These are phyloP conservation scores for Odiellus spinosus DNA, from an alignment of 2,888 invertebrate species.

Conservation along the genomic window DNA sequence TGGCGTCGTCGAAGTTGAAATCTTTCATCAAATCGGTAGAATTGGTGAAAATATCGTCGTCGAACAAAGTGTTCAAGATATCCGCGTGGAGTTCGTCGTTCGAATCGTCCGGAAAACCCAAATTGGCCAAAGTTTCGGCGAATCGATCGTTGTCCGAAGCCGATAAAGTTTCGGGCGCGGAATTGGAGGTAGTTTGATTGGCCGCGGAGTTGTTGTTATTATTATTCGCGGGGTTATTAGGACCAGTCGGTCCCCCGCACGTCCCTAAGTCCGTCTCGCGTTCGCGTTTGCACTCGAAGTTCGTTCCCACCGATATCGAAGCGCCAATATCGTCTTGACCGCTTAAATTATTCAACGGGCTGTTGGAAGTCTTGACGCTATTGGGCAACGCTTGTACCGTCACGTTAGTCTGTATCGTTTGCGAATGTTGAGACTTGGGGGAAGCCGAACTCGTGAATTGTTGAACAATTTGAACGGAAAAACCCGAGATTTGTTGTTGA, in stretches of 20 bases:
- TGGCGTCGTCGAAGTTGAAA: slow-evolving; percentile 46
- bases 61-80: slow-evolving; percentile 60
- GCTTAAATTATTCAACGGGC: slow-evolving; percentile 3
- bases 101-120: slow-evolving; percentile 45
- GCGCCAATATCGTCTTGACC: slow-evolving; percentile 18
- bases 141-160: slow-evolving; percentile 7
- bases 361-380: slow-evolving; percentile 9
- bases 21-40: slow-evolving; percentile 65
- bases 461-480: slow-evolving; percentile 83
- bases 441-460: slow-evolving; percentile 47
- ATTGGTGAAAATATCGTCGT: slow-evolving; percentile 68
- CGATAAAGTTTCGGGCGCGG: slow-evolving; percentile 26
- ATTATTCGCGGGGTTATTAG: not conserved
- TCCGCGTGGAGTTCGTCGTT: slow-evolving; percentile 57
- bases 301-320: slow-evolving; percentile 6
- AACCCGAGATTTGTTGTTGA: slow-evolving; percentile 26
- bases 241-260: not conserved
- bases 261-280: not conserved
- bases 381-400: slow-evolving; percentile 61
- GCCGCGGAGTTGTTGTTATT: slow-evolving; percentile 37
- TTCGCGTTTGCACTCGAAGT: slow-evolving; percentile 48
- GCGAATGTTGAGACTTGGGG: slow-evolving; percentile 47
- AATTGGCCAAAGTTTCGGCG: slow-evolving; percentile 14
- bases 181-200: slow-evolving; percentile 42
- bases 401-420: slow-evolving; percentile 75